Evolutionary conservation across 2,797 vertebrate species (phyloP).

Genomic region (Argyrosomus regius): DNA sequence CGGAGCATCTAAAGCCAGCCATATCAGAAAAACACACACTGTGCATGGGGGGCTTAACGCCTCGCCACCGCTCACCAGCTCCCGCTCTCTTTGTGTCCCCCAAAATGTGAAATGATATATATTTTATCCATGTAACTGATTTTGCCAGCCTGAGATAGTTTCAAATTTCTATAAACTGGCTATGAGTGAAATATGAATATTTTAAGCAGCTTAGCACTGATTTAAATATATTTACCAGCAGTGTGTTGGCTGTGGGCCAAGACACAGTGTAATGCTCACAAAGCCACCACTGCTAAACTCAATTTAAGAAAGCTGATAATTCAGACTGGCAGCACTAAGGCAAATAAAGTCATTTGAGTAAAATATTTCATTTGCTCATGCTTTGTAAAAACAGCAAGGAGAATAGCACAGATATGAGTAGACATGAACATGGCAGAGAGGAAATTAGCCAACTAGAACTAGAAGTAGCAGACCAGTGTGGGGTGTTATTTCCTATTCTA

Average conservation of each 20-base stretch:
- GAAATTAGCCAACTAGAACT: conserved; percentile 32
- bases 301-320: conserved; percentile 90
- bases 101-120: conserved; percentile 63
- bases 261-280: conserved; percentile 88
- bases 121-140: conserved; percentile 82
- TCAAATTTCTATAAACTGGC: conserved; percentile 90
- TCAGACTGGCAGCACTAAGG: conserved; percentile 87
- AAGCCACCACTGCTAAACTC: conserved; percentile 88
- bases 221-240: conserved; percentile 94
- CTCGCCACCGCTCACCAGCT: conserved; percentile 44
- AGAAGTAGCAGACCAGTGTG: conserved; percentile 16
- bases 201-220: conserved; percentile 93
- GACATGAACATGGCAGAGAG: conserved; percentile 23
- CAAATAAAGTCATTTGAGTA: conserved; percentile 91
- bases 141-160: conserved; percentile 87
- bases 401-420: conserved; percentile 60
- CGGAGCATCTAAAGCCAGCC: conserved; percentile 59
- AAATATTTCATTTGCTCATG: conserved; percentile 84
- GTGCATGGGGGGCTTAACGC: conserved; percentile 42
- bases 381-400: conserved; percentile 79
- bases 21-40: conserved; percentile 68
- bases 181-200: conserved; percentile 92
- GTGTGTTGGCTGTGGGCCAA: conserved; percentile 89
- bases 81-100: conserved; percentile 41
- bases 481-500: neutral